Conservation (phyloP, 1,140 invertebrate species). For the Diuraphis noxia region DNA sequence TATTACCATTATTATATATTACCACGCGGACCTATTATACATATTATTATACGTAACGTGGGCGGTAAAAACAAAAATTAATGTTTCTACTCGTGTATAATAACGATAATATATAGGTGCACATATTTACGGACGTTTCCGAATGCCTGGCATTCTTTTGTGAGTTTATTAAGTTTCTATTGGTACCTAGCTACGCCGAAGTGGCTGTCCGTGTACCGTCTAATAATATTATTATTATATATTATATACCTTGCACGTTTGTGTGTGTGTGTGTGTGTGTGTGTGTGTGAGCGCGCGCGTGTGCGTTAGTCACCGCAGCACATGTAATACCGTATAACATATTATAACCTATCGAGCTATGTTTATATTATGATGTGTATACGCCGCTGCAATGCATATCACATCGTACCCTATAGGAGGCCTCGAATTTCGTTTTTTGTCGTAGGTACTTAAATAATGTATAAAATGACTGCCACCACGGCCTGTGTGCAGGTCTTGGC, state of each 20-base stretch:
- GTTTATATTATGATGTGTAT: not conserved
- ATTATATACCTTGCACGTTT: not conserved
- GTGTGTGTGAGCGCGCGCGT: no score
- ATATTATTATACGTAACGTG: not conserved
- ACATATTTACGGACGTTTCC: not conserved
- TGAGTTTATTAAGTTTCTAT: constrained; percentile 5
- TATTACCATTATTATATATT: not conserved
- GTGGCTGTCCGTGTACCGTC: not conserved
- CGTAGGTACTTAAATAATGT: not conserved
- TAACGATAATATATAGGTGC: not conserved
- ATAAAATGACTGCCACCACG: not conserved
- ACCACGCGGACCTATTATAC: not conserved
- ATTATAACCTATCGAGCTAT: not conserved
- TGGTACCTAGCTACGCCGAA: not conserved
- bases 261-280: no score
- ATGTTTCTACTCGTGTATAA: constrained; percentile 3
- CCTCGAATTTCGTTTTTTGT: not conserved
- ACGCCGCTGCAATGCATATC: not conserved
- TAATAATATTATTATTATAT: not conserved
- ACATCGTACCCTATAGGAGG: not conserved
- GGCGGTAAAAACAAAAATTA: constrained; percentile 32
- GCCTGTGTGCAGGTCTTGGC: no score
- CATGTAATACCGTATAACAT: not conserved
- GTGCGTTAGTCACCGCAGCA: not conserved
- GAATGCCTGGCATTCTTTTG: not conserved